Conservation (phyloP, 2,888 invertebrate genomes). For the Nezara viridula region DNA sequence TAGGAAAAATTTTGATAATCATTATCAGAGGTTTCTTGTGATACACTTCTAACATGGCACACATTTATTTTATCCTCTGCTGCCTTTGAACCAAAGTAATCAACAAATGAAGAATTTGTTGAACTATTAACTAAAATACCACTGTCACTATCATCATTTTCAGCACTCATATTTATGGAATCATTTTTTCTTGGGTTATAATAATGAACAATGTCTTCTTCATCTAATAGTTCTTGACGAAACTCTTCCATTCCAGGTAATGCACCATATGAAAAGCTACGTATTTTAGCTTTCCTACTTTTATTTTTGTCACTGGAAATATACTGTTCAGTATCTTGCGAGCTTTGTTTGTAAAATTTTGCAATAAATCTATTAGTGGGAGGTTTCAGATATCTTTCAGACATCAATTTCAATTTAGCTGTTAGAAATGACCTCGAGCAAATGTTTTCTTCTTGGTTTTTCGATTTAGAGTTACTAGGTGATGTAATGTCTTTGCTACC, state of each 20-base stretch:
- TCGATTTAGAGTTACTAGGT: constrained; percentile 12
- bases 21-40: constrained; percentile 63
- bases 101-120: constrained; percentile 77
- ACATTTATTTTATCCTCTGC: constrained; percentile 61
- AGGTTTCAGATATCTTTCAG: constrained; percentile 79
- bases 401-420: constrained; percentile 80
- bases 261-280: constrained; percentile 83
- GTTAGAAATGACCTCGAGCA: constrained; percentile 75
- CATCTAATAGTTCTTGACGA: constrained; percentile 72
- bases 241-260: constrained; percentile 81
- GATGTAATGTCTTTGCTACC: constrained; percentile 30
- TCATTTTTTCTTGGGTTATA: constrained; percentile 67
- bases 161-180: constrained; percentile 51
- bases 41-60: constrained; percentile 64
- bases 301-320: constrained; percentile 69
- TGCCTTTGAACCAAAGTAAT: constrained; percentile 69
- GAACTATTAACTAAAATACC: constrained; percentile 83
- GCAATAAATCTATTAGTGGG: constrained; percentile 79
- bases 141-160: constrained; percentile 78
- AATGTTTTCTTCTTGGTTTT: constrained; percentile 62
- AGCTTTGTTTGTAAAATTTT: constrained; percentile 73
- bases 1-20: constrained; percentile 62
- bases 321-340: constrained; percentile 55
- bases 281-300: constrained; percentile 70
- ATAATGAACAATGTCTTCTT: constrained; percentile 71